phyloP scores from a whole-genome alignment of 1,140 invertebrate species.

The Parasteatoda tepidariorum region DNA sequence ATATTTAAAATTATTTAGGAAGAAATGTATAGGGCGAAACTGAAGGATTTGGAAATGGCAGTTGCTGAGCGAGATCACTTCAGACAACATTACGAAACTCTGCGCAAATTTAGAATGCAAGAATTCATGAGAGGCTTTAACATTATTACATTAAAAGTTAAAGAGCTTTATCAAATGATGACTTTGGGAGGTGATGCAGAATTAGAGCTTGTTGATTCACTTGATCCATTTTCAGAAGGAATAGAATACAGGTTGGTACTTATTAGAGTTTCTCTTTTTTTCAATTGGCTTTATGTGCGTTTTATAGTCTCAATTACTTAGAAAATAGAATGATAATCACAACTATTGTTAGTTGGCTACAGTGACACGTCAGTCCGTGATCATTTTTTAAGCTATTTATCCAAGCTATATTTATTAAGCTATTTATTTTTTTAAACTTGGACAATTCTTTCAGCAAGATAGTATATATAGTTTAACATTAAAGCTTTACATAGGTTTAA shows the following conservation, averaged over 20 bases:
- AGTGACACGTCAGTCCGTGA: too few species aligned
- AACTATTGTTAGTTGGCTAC: too few species aligned
- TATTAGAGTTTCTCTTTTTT: background rate
- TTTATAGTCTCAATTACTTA: too few species aligned
- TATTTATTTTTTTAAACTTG: too few species aligned
- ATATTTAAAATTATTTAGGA: conserved; percentile 31
- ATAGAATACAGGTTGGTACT: conserved; percentile 84
- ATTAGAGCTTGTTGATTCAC: conserved; percentile 92
- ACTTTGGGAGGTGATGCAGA: conserved; percentile 98
- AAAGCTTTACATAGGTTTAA: too few species aligned
- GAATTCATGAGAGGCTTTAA: conserved; percentile 94
- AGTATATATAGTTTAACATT: too few species aligned
- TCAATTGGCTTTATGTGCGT: too few species aligned
- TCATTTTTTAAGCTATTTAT: too few species aligned
- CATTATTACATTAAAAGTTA: conserved; percentile 89
- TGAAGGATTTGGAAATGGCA: conserved; percentile 85
- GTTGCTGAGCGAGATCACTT: conserved; percentile 83
- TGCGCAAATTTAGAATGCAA: conserved; percentile 76
- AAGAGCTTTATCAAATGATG: conserved; percentile 98
- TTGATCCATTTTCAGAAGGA: conserved; percentile 97
- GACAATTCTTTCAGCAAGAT: too few species aligned
- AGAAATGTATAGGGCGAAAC: conserved; percentile 67
- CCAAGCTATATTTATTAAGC: too few species aligned
- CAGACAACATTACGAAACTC: conserved; percentile 78
- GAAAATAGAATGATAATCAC: too few species aligned